These are phyloP conservation scores for Bombycilla garrulus DNA, from an alignment of 2,113 vertebrate genomes.

Conservation along the genomic window DNA sequence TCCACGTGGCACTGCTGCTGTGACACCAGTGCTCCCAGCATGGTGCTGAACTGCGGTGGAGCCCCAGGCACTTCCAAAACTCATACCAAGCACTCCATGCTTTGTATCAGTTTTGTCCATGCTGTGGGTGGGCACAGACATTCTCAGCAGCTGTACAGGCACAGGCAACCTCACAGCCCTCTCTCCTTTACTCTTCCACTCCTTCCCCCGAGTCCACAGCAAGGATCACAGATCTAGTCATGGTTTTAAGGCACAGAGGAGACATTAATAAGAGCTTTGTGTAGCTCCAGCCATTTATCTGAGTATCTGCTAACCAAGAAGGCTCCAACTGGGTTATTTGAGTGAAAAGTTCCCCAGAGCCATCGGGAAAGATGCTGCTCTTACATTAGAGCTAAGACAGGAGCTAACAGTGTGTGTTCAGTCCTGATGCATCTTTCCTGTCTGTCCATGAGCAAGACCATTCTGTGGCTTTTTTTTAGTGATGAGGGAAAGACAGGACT, in stretches of 20 bases:
- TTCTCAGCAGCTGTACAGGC: not conserved
- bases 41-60: not conserved
- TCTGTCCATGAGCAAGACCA: not conserved
- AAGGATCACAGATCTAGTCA: not conserved
- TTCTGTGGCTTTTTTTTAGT: not conserved
- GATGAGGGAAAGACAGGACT: not conserved
- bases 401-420: not conserved
- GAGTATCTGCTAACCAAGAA: not conserved
- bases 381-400: not conserved
- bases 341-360: not conserved
- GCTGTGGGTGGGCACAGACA: not conserved
- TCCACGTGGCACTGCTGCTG: not conserved
- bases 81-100: not conserved
- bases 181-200: not conserved
- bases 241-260: not conserved
- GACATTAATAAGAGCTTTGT: not conserved
- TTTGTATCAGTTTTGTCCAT: no score
- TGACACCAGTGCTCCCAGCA: not conserved
- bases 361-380: not conserved
- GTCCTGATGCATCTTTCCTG: not conserved
- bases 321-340: not conserved
- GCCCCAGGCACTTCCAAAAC: not conserved
- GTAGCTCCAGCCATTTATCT: not conserved
- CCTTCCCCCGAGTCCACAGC: not conserved
- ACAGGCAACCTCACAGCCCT: not conserved